Evolutionary conservation across 2,797 vertebrate genomes (phyloP), one percentile per base, ranked within the genome.

Genomic region (Oreortyx pictus): DNA sequence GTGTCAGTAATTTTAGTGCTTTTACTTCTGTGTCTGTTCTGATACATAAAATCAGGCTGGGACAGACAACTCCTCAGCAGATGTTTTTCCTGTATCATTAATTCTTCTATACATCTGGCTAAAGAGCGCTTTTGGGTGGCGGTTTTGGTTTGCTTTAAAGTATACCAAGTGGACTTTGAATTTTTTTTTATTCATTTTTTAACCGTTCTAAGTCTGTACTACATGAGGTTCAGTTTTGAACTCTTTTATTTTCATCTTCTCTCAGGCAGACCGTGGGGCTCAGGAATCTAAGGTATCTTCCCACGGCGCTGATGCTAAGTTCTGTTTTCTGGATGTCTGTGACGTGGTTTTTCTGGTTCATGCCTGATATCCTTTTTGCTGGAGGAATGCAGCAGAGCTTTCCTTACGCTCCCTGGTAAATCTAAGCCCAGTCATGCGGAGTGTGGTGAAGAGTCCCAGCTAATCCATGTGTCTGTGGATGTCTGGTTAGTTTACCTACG

Each of bases 321-420:
- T 99, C 99, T 2, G 9, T 98, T 47, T 99, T 99, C 97, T 99
- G 98, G 99, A 98, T 99, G 98, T 96, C 98, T 54, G 67, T 98
- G 95, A 99, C 99, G 37, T 99, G 99, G 98, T 98, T 97, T 96
- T 96, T 99, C 88, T 98, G 98, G 97, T 99, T 99, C 96, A 95
- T 99, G 86, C 98, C 99, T 82, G 97, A 99, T 99, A 99, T 99
- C 99, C 99, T 99, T 98, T 97, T 33, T 50, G 27, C 3, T 46
- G 43, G 54, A 62, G 43, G 64, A 92, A 74, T 50, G 17, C 39
- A 65, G 6, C 6, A 52, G 75, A 65, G 18, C 15, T 83, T 12
- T 59, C 22, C 11, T 72, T 79, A 20, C 23, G 22, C 20, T 70
- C 88, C 33, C 29, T 59, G 57, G 27, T 66, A 49, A 80, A 50